Conservation (phyloP, 2,797 vertebrate species). For the Bradypus variegatus region DNA sequence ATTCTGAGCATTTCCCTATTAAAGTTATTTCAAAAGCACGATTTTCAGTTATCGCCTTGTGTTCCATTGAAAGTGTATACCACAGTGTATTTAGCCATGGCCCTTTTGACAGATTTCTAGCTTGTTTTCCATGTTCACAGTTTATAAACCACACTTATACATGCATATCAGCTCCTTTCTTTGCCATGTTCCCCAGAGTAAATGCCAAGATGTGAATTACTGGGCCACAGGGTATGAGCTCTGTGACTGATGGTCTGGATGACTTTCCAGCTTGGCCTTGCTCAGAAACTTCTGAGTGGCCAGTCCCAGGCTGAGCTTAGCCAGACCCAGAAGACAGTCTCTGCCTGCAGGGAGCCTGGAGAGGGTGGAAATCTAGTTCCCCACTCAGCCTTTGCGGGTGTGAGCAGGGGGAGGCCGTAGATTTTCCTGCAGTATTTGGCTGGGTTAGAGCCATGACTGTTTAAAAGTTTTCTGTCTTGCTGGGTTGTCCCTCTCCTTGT, state of each 20-base stretch:
- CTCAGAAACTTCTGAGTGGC: neutral
- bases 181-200: neutral
- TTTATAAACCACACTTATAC: neutral
- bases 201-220: neutral
- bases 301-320: neutral
- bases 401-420: no score
- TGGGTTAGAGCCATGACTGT: no score
- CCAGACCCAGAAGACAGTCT: neutral
- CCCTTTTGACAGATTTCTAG: no score
- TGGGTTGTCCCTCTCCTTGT: no score
- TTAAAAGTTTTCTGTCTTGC: no score
- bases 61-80: neutral
- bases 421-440: no score
- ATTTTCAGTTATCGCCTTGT: neutral
- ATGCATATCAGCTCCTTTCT: neutral
- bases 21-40: neutral
- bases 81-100: neutral
- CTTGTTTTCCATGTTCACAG: neutral
- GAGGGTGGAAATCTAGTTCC: no score
- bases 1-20: neutral
- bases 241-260: neutral
- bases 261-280: neutral
- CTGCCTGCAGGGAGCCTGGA: no score
- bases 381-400: no score
- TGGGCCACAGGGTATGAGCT: accelerated